Base-by-base conservation (phyloP, 2,888 invertebrate species). In the Anagyrus pseudococci region DNA sequence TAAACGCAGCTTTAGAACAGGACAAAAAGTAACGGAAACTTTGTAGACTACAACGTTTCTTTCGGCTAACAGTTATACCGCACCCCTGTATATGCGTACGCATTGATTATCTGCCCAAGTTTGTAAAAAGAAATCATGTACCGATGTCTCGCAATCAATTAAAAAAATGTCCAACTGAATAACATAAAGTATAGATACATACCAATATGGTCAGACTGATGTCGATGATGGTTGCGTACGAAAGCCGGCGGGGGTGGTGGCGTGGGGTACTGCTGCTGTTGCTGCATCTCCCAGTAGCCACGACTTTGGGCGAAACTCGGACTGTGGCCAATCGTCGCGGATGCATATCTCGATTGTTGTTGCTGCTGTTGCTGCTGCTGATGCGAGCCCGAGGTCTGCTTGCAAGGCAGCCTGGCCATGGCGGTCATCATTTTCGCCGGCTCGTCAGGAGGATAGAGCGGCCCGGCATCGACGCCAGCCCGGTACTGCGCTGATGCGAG, bases 391-490 rank as follows among this genome's bases (percentile, higher is more conserved):
- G 77, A 75, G 65, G 72, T 73, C 69, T 78, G 77, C 72, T 80
- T 80, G 71, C 78, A 80, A 68, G 80, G 78, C 70, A 80, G 74
- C 72, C 80, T 75, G 55, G 80, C 80, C 80, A 80, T 80, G 70
- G 80, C 76, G 71, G 80, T 78, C 79, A 76, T 80, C 80, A 80
- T 80, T 69, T 67, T 67, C 20, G 15, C 4, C 2, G 13, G 13
- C 13, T 37, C 10, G 33, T 33, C n/a, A 15, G 33, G 61, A 64
- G 48, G 62, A 41, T 62, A n/a, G 62, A 17, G 57, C 52, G 44
- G 41, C 22, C 20, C 4, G 20, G n/a, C 20, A 13, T 23, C 7
- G 4, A 22, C 47, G 47, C 15, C n/a, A 25, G 15, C 15, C 26
- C 15, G 25, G 7, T 2, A n/a, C 2, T 10, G 17, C 2, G 19